Evolutionary conservation across 2,888 invertebrate genomes (phyloP).

Genomic region (Volucella zonaria): DNA sequence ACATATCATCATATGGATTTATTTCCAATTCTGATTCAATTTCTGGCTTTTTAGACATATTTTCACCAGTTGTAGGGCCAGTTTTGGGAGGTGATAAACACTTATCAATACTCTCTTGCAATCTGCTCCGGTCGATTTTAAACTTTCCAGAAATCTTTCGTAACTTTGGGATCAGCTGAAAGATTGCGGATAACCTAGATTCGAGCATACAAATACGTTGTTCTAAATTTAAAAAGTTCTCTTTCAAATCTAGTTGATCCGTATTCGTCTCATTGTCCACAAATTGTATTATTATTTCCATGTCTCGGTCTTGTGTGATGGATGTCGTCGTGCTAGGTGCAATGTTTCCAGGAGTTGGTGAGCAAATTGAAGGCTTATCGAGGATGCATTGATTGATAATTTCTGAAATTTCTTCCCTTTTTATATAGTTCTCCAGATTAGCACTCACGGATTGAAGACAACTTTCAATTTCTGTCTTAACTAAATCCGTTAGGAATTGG

Average conservation of each 20-base stretch:
- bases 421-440: conserved; percentile 33
- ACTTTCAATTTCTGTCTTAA: conserved; percentile 36
- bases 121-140: conserved; percentile 23
- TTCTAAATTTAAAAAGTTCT: conserved; percentile 44
- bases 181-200: conserved; percentile 27
- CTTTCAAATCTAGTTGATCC: conserved; percentile 7
- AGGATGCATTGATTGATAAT: conserved; percentile 36
- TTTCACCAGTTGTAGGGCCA: background rate
- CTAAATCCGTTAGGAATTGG: conserved; percentile 19
- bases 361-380: conserved; percentile 4
- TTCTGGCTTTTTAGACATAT: background rate
- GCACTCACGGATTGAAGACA: conserved; percentile 2
- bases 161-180: conserved; percentile 37
- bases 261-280: conserved; percentile 4
- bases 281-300: conserved; percentile 33
- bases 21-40: background rate
- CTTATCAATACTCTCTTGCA: conserved; percentile 34
- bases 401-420: conserved; percentile 45
- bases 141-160: conserved; percentile 38
- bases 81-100: background rate
- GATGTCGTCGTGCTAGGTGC: background rate
- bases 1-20: conserved; percentile 61
- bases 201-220: conserved; percentile 44
- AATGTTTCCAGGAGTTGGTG: background rate
- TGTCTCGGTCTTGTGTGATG: background rate